These are phyloP conservation scores for Haliclona indistincta DNA, from an alignment of 37 sponge, comb jelly and placozoan species.

Conservation along the genomic window DNA sequence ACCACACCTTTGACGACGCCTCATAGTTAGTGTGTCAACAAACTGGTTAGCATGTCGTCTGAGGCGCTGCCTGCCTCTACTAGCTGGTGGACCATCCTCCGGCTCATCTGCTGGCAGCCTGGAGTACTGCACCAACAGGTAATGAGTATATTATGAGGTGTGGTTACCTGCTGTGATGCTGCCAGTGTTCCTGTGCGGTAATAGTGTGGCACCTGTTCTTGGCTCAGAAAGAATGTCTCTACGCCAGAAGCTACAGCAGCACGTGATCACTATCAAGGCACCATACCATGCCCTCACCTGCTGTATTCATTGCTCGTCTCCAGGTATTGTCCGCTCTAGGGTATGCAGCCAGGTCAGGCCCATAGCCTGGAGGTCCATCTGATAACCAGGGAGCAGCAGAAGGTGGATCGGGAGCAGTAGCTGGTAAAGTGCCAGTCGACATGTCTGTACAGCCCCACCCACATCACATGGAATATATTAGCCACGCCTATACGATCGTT, in stretches of 20 bases:
- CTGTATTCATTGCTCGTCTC: neutral
- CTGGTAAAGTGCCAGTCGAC: neutral
- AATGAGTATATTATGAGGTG: too few relatives aligned
- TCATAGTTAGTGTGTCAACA: conserved; percentile 12
- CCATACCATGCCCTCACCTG: neutral
- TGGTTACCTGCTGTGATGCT: too few relatives aligned
- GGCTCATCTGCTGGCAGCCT: too few relatives aligned
- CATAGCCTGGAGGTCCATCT: conserved; percentile 25
- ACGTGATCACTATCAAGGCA: neutral
- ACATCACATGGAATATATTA: neutral
- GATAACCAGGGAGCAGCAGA: conserved; percentile 1
- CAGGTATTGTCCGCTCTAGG: neutral
- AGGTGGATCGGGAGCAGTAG: neutral
- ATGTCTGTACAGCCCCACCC: neutral
- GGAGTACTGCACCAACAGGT: too few relatives aligned
- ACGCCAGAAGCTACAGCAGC: neutral
- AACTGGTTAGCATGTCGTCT: neutral
- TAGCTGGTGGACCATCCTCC: conserved; percentile 1
- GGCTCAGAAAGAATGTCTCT: conserved; percentile 1
- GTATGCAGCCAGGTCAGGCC: neutral
- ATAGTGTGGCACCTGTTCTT: neutral
- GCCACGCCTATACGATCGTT: neutral
- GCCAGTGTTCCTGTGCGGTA: conserved; percentile 1
- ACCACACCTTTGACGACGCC: neutral
- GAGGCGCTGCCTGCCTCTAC: neutral